Base-by-base conservation (phyloP, 2,888 invertebrate genomes). In the Philereme vetulata region DNA sequence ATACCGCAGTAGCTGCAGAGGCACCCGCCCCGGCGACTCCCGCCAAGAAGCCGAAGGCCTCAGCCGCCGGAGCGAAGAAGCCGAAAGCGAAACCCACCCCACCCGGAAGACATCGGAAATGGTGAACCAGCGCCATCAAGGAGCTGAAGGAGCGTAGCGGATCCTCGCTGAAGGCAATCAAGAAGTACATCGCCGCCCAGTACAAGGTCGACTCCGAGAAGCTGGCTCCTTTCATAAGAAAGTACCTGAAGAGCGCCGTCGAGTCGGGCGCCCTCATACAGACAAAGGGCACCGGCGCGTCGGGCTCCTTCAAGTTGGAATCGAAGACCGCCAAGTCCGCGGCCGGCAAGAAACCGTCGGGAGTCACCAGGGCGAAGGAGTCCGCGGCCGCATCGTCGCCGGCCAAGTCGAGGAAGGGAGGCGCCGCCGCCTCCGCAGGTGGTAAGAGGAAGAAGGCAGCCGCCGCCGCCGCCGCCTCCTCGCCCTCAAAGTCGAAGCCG, bases 201-300 rank as follows among this genome's bases (percentile, higher is more conserved):
- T 94, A 94, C 88, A 93, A 93, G 61, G 86, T 94, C 5, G 94
- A 94, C 73, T 86, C 90, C 0, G 93, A 93, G 60, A 94, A 94
- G 71, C 75, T 93, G 48, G 88, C 93, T 1, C 90, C 91, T 2
- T 94, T 92, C 80, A 94, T 95, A 70, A 93, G 92, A 65, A 93
- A 93, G 62, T 94, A 93, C 49, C 58, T 71, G 63, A 94, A 93
- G 76, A 76, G 82, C 9, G 93, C 93, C 10, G 93, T 95, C n/a
- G 85, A 81, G 1, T 85, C 86, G 45, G 93, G 93, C 5, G 77
- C 80, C n/a, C 72, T 94, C 44, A 84, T 93, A 33, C 93, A 93
- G 74, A 93, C 93, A n/a, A 93, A 93, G 69, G 93, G 93, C 42
- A 93, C 90, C 73, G 93, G 93, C 1, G 93, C 93, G 0, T 85